Evolutionary conservation across 2,113 vertebrate species (phyloP).

Genomic region (Geothlypis trichas): DNA sequence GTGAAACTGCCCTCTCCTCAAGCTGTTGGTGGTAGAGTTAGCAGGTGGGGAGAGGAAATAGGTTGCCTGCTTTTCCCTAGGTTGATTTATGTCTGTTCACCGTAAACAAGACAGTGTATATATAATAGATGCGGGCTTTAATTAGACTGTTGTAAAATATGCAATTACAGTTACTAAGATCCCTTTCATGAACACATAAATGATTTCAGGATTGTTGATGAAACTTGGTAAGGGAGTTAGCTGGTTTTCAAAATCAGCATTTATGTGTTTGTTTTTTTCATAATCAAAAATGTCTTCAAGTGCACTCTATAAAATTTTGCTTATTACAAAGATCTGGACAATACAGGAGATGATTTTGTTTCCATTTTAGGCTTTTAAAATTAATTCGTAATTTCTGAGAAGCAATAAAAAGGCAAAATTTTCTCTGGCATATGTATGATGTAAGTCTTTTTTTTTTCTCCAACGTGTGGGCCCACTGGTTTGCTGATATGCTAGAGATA

Average conservation of each 20-base stretch:
- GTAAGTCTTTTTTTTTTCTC: background rate
- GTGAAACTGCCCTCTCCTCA: background rate
- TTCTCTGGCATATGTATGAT: background rate
- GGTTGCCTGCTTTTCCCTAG: background rate
- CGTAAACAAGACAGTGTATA: background rate
- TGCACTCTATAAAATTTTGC: background rate
- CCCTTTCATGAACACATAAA: slow-evolving; percentile 36
- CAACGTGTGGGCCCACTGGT: background rate
- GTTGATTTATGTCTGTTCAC: slow-evolving; percentile 32
- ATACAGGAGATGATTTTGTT: background rate
- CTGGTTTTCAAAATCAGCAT: background rate
- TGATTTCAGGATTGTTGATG: background rate
- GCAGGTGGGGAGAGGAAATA: background rate
- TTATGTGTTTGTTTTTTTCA: background rate
- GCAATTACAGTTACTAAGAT: slow-evolving; percentile 55
- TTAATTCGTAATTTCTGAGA: background rate
- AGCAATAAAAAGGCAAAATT: background rate
- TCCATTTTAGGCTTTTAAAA: background rate
- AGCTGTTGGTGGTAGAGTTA: background rate
- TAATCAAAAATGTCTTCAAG: background rate
- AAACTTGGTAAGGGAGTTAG: background rate
- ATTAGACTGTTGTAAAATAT: slow-evolving; percentile 44
- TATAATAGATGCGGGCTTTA: slow-evolving; percentile 33
- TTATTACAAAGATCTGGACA: background rate
- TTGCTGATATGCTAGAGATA: too few relatives aligned